Conservation (phyloP, 1,140 invertebrate species). For the Sarcophaga peregrina region DNA sequence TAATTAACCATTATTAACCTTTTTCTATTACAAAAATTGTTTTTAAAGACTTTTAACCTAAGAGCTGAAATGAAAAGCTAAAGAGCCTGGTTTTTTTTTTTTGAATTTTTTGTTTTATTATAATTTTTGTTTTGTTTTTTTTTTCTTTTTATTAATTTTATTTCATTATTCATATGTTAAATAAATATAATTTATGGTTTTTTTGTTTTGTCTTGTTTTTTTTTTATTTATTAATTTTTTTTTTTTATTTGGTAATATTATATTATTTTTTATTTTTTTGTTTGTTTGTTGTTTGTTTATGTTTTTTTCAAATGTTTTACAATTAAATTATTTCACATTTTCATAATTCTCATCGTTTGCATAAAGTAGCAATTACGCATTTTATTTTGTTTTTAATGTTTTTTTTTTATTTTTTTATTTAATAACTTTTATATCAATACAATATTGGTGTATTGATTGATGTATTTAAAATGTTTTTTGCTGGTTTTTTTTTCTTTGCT, state of each 20-base stretch:
- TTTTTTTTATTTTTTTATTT: not conserved
- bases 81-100: too few relatives aligned
- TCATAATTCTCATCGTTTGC: constrained; percentile 8
- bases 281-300: constrained; percentile 15
- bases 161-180: too few relatives aligned
- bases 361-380: constrained; percentile 17
- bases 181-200: not conserved
- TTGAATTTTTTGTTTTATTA: too few relatives aligned
- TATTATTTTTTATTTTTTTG: constrained; percentile 28
- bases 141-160: too few relatives aligned
- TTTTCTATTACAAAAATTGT: too few relatives aligned
- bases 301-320: constrained; percentile 37
- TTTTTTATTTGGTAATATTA: constrained; percentile 37
- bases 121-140: too few relatives aligned
- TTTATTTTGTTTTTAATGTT: not conserved
- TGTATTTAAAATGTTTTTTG: not conserved
- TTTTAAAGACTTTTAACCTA: too few relatives aligned
- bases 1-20: too few relatives aligned
- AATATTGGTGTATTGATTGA: not conserved
- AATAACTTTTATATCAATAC: constrained; percentile 1
- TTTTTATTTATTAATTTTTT: constrained; percentile 38
- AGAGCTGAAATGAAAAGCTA: too few relatives aligned
- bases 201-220: constrained; percentile 26
- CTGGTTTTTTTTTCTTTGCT: constrained; percentile 19
- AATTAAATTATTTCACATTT: constrained; percentile 42